phyloP scores from a whole-genome alignment of 2,888 invertebrate species.

The Amblyjoppa proteus region DNA sequence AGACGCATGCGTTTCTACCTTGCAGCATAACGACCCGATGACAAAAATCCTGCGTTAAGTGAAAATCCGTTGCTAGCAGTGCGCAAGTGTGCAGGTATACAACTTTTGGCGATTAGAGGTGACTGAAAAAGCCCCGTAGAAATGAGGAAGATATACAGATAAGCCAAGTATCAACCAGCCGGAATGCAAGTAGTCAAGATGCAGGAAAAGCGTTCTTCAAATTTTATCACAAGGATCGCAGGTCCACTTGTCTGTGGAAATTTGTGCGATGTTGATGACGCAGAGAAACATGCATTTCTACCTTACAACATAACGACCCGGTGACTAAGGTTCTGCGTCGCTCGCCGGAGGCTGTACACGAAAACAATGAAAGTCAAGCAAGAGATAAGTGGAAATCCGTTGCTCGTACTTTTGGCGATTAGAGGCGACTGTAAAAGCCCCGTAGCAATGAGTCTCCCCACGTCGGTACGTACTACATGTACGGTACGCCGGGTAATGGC shows the following conservation, averaged over 20 bases:
- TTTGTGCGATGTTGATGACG: no score
- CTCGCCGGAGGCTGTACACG: slow-evolving; percentile 5
- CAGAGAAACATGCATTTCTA: neutral
- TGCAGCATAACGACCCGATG: neutral
- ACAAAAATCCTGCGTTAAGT: slow-evolving; percentile 36
- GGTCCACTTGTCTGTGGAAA: no score
- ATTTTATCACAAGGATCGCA: no score
- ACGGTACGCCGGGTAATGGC: slow-evolving; percentile 31
- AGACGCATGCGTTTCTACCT: neutral
- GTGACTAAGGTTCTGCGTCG: neutral
- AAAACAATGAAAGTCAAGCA: slow-evolving; percentile 68
- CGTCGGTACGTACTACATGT: slow-evolving; percentile 23
- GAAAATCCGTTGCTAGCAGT: slow-evolving; percentile 65
- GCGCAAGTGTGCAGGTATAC: neutral
- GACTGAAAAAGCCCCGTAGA: slow-evolving; percentile 72
- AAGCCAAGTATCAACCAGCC: no score
- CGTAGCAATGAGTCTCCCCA: slow-evolving; percentile 69
- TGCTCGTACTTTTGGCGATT: slow-evolving; percentile 69
- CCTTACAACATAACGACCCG: neutral
- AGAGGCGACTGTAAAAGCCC: slow-evolving; percentile 73
- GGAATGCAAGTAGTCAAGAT: no score
- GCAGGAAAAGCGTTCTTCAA: no score
- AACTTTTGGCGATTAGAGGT: slow-evolving; percentile 72
- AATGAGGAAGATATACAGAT: slow-evolving; percentile 57
- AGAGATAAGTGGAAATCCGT: slow-evolving; percentile 71